Base-by-base conservation (phyloP, 2,797 vertebrate genomes). In the Dipus sagitta region DNA sequence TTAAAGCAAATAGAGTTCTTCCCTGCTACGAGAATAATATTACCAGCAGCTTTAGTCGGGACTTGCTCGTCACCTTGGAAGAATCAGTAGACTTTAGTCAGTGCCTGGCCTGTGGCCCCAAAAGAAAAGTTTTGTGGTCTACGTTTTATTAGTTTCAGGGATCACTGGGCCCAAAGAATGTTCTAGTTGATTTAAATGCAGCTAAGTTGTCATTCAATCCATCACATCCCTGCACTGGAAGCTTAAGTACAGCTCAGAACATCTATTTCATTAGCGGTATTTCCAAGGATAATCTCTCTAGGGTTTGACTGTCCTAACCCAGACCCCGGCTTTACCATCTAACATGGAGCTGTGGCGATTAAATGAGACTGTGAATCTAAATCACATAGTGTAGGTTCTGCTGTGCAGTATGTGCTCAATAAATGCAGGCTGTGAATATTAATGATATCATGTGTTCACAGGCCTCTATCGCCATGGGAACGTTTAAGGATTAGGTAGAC, bases 1-100 rank as follows among this genome's bases (percentile, higher is more conserved):
- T 96, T 80, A 93, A 97, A 97, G 96, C 97, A 98, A 98, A 97
- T 93, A 97, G 94, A 34, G 34, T 86, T 20, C 71, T 88, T 95
- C 83, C 71, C 70, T 0, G 4, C 88, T 30, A 7, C 54, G 62
- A 89, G 93, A 96, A 30, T 87, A 32, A 92, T 86, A 60, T 65
- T 12, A 24, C 3, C 42, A 90, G 34, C 0, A 10, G 96, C 71
- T 97, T 96, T 95, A 83, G 87, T 2, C 2, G 92, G 94, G 96
- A 95, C 97, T 96, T 96, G 95, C 80, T 88, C 7, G 70, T 89
- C 64, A 2, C 17, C 18, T 88, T 6, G 92, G 96, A 90, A 91
- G 96, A 97, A 96, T 88, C 92, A 68, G 84, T 81, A 64, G 83
- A 88, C 87, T 54, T 88, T 86, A 65, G 70, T 94, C 71, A 58